Conservation (phyloP, 92 coral and sea anemone genomes). For the Ricordea florida region DNA sequence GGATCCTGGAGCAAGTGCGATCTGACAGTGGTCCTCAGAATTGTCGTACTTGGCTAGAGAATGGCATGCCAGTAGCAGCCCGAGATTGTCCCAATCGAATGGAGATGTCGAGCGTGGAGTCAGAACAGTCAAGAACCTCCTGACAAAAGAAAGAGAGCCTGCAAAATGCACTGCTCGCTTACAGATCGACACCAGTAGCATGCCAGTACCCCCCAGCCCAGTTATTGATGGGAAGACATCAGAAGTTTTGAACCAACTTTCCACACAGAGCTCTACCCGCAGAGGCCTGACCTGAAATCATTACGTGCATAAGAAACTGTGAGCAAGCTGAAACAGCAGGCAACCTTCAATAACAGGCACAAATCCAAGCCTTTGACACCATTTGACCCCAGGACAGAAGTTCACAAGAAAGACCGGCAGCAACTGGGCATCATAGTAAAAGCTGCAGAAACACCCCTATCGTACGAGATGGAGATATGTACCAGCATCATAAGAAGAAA, state of each 20-base stretch:
- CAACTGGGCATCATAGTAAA: conserved; percentile 5
- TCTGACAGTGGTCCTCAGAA: conserved; percentile 9
- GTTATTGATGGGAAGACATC: too few species aligned
- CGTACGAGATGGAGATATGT: conserved; percentile 3
- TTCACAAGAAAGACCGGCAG: background rate
- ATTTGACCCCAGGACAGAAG: conserved; percentile 14
- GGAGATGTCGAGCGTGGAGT: conserved; percentile 38
- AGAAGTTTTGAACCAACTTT: background rate
- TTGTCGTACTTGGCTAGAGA: conserved; percentile 24
- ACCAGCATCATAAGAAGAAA: conserved; percentile 5
- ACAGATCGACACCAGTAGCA: too few species aligned
- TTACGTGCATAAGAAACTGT: background rate
- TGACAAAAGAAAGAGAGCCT: background rate
- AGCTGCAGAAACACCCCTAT: background rate
- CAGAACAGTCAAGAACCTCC: background rate
- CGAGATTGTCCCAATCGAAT: conserved; percentile 22
- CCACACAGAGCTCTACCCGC: background rate
- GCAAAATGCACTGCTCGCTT: background rate
- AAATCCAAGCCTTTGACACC: background rate
- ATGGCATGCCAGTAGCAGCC: conserved; percentile 29
- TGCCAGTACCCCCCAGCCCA: too few species aligned
- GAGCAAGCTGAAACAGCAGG: conserved; percentile 7
- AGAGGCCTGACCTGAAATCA: background rate
- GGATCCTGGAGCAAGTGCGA: conserved; percentile 12
- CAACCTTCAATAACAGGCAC: conserved; percentile 9